Evolutionary conservation across 1,140 invertebrate species (phyloP).

Genomic region (Drosophila orena): DNA sequence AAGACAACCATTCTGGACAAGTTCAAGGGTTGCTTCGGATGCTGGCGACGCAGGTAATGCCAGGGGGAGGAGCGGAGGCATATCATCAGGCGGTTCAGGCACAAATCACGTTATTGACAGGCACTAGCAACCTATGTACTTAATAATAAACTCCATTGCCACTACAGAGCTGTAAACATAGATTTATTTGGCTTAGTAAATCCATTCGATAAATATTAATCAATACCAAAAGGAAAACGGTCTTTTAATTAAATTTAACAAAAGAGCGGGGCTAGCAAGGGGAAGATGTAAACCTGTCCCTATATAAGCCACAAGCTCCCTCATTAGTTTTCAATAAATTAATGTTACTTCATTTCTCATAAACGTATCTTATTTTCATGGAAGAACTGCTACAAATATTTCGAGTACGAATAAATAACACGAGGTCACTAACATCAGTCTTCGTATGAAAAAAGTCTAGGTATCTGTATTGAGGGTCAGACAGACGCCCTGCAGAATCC

Average conservation of each 20-base stretch:
- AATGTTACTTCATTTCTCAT: no score
- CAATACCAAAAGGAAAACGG: conserved; percentile 16
- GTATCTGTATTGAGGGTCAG: conserved; percentile 90
- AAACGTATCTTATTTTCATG: background rate
- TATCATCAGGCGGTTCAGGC: conserved; percentile 37
- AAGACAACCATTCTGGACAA: conserved; percentile 77
- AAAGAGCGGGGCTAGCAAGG: background rate
- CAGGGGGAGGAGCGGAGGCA: conserved; percentile 12
- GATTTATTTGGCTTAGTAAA: conserved; percentile 59
- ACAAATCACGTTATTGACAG: conserved; percentile 77
- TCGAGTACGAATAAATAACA: conserved; percentile 28
- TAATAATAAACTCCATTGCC: conserved; percentile 63
- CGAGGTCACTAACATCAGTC: conserved; percentile 13
- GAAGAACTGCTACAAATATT: conserved; percentile 18
- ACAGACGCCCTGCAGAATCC: conserved; percentile 95
- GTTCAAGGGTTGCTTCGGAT: conserved; percentile 75
- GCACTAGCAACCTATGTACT: conserved; percentile 62
- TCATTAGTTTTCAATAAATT: no score
- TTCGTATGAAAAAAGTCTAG: conserved; percentile 10
- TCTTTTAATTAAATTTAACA: background rate
- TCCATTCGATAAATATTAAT: conserved; percentile 48
- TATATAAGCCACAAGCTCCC: no score
- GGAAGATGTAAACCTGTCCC: no score
- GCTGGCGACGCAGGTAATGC: conserved; percentile 73
- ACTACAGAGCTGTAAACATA: conserved; percentile 58